A percentile compares a stretch with the other conserved stretches of the same genome.
Conservation (phyloP, 2,797 vertebrate species). For the Mus minutoides region DNA sequence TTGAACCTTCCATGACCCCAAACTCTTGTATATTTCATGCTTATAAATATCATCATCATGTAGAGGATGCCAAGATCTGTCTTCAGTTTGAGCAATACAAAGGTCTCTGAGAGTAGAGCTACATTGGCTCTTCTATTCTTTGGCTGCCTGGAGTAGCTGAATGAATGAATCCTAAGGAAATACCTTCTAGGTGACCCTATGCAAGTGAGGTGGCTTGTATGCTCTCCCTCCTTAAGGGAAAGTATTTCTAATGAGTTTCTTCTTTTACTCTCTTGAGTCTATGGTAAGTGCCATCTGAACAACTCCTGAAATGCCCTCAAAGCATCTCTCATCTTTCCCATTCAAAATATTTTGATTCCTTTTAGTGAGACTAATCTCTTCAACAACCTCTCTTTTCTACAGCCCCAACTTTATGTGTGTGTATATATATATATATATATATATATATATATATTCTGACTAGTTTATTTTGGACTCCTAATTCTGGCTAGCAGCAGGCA, state of each 20-base stretch:
- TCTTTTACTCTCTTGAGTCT: not conserved
- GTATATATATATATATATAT: no score
- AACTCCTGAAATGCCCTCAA: not conserved
- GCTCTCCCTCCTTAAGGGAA: not conserved
- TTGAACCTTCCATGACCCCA: not conserved
- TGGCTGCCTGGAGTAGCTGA: not conserved
- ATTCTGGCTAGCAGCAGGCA: not conserved
- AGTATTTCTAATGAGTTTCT: not conserved
- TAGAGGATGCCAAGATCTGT: not conserved
- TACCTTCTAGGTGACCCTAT: not conserved
- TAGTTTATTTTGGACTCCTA: not conserved
- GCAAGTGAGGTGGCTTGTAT: not conserved
- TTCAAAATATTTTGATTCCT: not conserved
- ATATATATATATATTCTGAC: not conserved
- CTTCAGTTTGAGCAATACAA: not conserved
- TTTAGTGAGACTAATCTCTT: not conserved
- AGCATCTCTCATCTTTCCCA: not conserved
- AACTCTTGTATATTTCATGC: not conserved
- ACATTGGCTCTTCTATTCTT: not conserved
- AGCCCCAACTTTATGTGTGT: not conserved
- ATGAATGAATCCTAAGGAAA: not conserved
- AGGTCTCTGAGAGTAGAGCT: not conserved
- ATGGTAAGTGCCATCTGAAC: not conserved
- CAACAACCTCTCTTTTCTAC: not conserved
- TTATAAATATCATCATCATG: not conserved